These are phyloP conservation scores for Calcarius lapponicus DNA, from an alignment of 2,797 vertebrate genomes.

Conservation along the genomic window DNA sequence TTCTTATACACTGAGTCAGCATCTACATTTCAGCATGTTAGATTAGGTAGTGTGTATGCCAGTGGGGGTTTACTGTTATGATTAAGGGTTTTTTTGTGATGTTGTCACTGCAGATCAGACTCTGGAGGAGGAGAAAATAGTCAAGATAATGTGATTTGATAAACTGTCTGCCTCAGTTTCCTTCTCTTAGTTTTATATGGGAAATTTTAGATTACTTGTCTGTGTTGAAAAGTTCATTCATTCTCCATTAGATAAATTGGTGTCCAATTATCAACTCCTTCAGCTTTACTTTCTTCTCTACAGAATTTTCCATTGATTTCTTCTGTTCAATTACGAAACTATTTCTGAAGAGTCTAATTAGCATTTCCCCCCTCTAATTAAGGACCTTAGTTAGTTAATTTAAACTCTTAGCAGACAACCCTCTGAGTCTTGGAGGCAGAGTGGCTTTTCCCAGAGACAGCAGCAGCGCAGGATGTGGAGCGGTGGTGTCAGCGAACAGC, in stretches of 20 bases:
- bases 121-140: neutral
- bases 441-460: neutral
- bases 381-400: neutral
- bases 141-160: neutral
- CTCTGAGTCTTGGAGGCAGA: neutral
- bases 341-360: slow-evolving; percentile 1
- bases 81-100: neutral
- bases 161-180: neutral
- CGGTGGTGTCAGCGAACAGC: fast-evolving
- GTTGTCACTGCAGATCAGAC: neutral
- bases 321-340: neutral
- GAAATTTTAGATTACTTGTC: neutral
- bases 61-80: neutral
- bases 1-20: neutral
- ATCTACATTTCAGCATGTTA: neutral
- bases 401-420: neutral
- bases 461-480: fast-evolving
- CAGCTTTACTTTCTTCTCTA: neutral
- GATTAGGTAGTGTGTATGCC: neutral
- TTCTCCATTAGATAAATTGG: neutral
- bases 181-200: neutral
- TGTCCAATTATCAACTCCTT: neutral
- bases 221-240: neutral
- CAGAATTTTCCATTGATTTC: neutral
- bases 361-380: neutral